phyloP scores from a whole-genome alignment of 2,113 vertebrate species.

The Axis porcinus region DNA sequence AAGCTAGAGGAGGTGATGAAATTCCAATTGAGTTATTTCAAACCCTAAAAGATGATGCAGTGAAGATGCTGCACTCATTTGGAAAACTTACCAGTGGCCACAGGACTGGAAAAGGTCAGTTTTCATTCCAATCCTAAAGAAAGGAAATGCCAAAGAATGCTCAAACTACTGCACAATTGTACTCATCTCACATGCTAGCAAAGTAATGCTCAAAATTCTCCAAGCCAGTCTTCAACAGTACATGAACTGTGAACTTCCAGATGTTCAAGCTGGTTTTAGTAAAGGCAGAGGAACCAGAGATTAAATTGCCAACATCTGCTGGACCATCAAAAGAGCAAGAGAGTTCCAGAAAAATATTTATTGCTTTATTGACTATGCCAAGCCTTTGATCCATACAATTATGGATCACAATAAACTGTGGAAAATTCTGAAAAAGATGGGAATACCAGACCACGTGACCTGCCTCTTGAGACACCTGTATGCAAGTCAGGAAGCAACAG shows the following conservation, averaged over 20 bases:
- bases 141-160: neutral
- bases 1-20: neutral
- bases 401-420: neutral
- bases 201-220: neutral
- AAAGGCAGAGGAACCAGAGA: neutral
- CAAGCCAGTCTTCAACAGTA: neutral
- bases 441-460: neutral
- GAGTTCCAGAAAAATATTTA: accelerated
- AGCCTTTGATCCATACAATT: too few species aligned
- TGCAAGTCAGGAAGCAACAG: neutral
- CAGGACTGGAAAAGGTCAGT: neutral
- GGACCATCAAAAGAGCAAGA: neutral
- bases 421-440: neutral
- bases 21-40: neutral
- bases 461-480: neutral
- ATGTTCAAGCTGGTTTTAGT: neutral
- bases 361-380: neutral
- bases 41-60: neutral
- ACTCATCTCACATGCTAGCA: neutral
- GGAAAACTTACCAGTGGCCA: neutral
- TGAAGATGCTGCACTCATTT: neutral
- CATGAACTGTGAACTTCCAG: neutral
- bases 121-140: neutral
- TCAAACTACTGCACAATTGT: neutral
- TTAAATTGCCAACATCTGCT: neutral